phyloP scores from a whole-genome alignment of 2,113 vertebrate genomes.

The Octodon degus region DNA sequence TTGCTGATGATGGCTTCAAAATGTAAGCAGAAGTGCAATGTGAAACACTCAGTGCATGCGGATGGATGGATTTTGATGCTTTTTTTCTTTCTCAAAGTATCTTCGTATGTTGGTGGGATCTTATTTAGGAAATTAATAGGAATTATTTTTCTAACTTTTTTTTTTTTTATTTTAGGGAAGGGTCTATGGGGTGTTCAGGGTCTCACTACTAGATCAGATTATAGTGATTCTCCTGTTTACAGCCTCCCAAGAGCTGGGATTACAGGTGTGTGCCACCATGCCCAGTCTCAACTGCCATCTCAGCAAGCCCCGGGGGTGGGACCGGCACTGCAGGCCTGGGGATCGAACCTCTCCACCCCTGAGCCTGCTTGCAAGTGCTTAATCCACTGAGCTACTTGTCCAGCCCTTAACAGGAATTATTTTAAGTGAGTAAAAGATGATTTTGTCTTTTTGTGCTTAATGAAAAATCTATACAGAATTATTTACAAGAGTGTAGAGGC shows the following conservation, averaged over 20 bases:
- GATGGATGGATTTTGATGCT: neutral
- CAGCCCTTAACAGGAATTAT: neutral
- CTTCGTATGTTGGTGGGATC: neutral
- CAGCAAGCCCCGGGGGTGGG: too few relatives aligned
- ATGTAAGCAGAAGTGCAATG: neutral
- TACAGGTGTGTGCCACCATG: too few relatives aligned
- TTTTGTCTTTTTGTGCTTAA: slow-evolving; percentile 16
- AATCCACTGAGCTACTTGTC: too few relatives aligned
- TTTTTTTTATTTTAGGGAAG: neutral
- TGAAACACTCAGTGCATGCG: neutral
- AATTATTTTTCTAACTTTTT: neutral
- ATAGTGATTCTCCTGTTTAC: too few relatives aligned
- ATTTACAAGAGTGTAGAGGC: neutral
- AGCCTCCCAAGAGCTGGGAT: too few relatives aligned
- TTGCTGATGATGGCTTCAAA: neutral
- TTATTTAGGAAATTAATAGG: neutral
- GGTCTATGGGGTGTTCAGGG: too few relatives aligned
- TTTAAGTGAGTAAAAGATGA: neutral
- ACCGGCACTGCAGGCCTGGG: too few relatives aligned
- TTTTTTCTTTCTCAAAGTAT: slow-evolving; percentile 50
- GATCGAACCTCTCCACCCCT: too few relatives aligned
- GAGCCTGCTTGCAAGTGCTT: too few relatives aligned
- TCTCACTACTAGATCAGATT: too few relatives aligned
- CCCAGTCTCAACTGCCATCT: too few relatives aligned
- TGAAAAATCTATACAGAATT: neutral